These are phyloP conservation scores for Pyralis farinalis DNA, from an alignment of 2,888 invertebrate genomes.

Conservation along the genomic window DNA sequence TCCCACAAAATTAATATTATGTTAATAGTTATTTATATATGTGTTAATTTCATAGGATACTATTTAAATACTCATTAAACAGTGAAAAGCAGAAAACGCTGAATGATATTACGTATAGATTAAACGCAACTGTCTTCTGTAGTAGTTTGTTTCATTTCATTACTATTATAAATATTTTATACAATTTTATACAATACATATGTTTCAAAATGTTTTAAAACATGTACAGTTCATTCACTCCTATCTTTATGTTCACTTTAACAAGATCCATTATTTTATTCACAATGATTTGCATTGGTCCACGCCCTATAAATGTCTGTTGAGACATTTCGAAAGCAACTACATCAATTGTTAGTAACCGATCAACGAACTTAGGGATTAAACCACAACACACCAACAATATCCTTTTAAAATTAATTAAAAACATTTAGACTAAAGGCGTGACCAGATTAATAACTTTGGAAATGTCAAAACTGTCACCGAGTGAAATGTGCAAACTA, in stretches of 20 bases:
- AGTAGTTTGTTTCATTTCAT: neutral
- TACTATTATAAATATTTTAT: slow-evolving; percentile 4
- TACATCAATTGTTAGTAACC: too few relatives aligned
- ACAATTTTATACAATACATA: slow-evolving; percentile 9
- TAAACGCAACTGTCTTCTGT: neutral
- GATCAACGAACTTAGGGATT: too few relatives aligned
- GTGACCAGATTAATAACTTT: too few relatives aligned
- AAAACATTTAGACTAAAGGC: too few relatives aligned
- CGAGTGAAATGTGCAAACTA: too few relatives aligned
- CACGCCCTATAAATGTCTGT: neutral
- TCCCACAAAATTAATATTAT: too few relatives aligned
- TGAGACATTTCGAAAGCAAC: too few relatives aligned
- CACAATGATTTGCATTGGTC: slow-evolving; percentile 1
- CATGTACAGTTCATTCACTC: neutral
- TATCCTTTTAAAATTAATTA: too few relatives aligned
- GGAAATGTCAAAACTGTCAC: too few relatives aligned
- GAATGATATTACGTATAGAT: neutral
- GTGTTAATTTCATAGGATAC: neutral
- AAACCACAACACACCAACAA: too few relatives aligned
- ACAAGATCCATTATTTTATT: too few relatives aligned
- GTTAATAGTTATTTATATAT: too few relatives aligned
- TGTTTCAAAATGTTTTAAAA: neutral
- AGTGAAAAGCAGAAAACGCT: neutral
- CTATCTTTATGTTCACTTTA: neutral
- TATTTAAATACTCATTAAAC: neutral